These are phyloP conservation scores for Anomalospiza imberbis DNA, from an alignment of 2,797 vertebrate genomes.

Conservation along the genomic window DNA sequence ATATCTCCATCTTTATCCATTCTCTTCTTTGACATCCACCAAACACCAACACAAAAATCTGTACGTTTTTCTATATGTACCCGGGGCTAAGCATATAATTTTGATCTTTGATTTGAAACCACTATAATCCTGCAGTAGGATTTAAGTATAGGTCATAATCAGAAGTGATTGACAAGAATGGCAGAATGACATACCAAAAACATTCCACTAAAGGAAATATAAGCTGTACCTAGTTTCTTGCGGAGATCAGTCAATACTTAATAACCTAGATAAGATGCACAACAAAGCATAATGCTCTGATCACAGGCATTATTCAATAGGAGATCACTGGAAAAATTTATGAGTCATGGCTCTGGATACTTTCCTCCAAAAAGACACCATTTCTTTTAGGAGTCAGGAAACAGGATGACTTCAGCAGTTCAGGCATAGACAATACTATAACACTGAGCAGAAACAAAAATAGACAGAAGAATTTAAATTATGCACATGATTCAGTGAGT, in stretches of 20 bases:
- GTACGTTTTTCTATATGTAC: not conserved
- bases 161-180: not conserved
- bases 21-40: not conserved
- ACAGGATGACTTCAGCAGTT: not conserved
- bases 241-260: not conserved
- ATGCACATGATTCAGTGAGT: not conserved
- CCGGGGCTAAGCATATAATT: not conserved
- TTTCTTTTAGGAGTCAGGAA: not conserved
- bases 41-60: not conserved
- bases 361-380: not conserved
- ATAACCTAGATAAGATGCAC: not conserved
- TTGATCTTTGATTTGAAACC: not conserved
- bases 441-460: not conserved
- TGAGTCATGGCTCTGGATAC: not conserved
- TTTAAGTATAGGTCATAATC: not conserved
- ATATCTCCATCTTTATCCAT: not conserved
- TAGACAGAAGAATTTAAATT: not conserved
- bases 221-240: not conserved
- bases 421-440: not conserved
- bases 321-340: not conserved
- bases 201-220: not conserved
- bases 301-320: not conserved
- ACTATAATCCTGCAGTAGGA: not conserved
- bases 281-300: not conserved
- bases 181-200: not conserved